phyloP scores from a whole-genome alignment of 2,797 vertebrate species.

The Sebastolobus altivelis region DNA sequence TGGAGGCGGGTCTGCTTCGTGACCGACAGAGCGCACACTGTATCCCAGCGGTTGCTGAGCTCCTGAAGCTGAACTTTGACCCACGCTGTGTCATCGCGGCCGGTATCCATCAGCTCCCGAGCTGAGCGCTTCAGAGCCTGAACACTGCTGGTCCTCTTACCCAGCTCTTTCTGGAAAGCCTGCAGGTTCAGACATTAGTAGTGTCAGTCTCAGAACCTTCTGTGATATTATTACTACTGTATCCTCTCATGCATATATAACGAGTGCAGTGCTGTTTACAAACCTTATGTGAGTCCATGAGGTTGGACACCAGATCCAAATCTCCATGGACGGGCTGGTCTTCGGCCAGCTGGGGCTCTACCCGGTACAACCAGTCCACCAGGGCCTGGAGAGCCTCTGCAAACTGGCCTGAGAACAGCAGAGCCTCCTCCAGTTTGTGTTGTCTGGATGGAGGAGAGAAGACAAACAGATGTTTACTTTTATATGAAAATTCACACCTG shows the following conservation, averaged over 20 bases:
- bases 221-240: neutral
- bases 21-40: constrained; percentile 95
- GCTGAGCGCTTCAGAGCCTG: constrained; percentile 97
- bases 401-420: constrained; percentile 98
- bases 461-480: neutral
- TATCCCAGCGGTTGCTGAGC: constrained; percentile 98
- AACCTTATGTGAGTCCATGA: constrained; percentile 99
- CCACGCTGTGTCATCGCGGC: constrained; percentile 96
- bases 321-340: constrained; percentile 97
- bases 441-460: constrained; percentile 85
- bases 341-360: constrained; percentile 96
- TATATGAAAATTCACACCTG: neutral
- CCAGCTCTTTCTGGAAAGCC: constrained; percentile 98
- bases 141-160: constrained; percentile 94
- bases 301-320: constrained; percentile 96
- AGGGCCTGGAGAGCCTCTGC: constrained; percentile 96
- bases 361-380: constrained; percentile 98
- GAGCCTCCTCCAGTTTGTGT: constrained; percentile 98
- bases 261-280: neutral
- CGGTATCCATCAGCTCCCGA: constrained; percentile 96
- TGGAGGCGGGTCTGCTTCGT: constrained; percentile 96
- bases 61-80: constrained; percentile 98
- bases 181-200: constrained; percentile 35
- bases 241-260: neutral
- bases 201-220: neutral